phyloP scores from a whole-genome alignment of 2,797 vertebrate species.

The Pangasius sanitwongsei region DNA sequence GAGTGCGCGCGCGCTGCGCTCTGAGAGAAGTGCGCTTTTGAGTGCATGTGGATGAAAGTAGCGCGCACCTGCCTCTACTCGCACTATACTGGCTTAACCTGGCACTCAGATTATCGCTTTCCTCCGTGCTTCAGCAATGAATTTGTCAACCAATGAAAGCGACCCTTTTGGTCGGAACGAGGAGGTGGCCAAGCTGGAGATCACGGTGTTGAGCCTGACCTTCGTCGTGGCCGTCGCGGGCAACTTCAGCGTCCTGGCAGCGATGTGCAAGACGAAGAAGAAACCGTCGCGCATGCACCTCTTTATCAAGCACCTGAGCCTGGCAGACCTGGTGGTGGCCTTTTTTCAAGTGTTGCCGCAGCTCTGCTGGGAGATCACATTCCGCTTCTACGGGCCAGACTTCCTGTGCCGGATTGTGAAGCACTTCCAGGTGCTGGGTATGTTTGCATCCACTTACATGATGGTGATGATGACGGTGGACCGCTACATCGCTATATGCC shows the following conservation, averaged over 20 bases:
- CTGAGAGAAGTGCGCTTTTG: neutral
- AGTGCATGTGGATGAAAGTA: neutral
- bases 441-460: slow-evolving; percentile 98
- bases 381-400: slow-evolving; percentile 92
- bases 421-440: slow-evolving; percentile 93
- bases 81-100: neutral
- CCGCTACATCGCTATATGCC: slow-evolving; percentile 96
- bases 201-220: slow-evolving; percentile 87
- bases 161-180: slow-evolving; percentile 83
- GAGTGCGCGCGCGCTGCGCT: neutral
- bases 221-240: slow-evolving; percentile 90
- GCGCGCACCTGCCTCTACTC: slow-evolving; percentile 41
- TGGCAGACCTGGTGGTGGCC: slow-evolving; percentile 93
- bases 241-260: slow-evolving; percentile 87
- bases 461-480: slow-evolving; percentile 97
- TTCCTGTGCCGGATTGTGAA: slow-evolving; percentile 92
- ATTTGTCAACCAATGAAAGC: slow-evolving; percentile 62
- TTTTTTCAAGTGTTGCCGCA: slow-evolving; percentile 97
- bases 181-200: slow-evolving; percentile 90
- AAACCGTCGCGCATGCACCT: slow-evolving; percentile 95
- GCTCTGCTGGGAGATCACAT: slow-evolving; percentile 94
- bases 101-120: neutral
- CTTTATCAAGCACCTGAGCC: slow-evolving; percentile 93
- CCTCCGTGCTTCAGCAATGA: slow-evolving; percentile 11
- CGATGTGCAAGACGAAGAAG: slow-evolving; percentile 88